A percentile compares a stretch with the other conserved stretches of the same genome.
Conservation (phyloP, 1,140 invertebrate genomes). For the Thalassaphorura encarpata region DNA sequence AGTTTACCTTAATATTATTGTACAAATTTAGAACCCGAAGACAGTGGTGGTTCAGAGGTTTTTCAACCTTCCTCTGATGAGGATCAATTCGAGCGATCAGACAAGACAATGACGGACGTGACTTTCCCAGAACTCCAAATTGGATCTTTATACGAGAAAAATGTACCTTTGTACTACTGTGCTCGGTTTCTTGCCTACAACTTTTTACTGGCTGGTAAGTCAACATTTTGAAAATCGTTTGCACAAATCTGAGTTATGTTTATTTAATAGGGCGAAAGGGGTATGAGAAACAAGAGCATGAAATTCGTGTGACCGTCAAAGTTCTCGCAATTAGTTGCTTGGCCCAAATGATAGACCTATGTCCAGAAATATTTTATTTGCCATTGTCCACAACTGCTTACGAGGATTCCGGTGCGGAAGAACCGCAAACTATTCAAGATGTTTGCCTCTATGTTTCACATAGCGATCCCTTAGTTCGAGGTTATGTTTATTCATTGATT, state of each 20-base stretch:
- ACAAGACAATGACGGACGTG: slow-evolving; percentile 39
- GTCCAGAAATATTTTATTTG: slow-evolving; percentile 56
- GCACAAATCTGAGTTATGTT: neutral
- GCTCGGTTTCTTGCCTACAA: slow-evolving; percentile 58
- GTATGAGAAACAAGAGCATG: slow-evolving; percentile 51
- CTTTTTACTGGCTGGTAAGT: slow-evolving; percentile 59
- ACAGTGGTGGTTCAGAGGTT: slow-evolving; percentile 34
- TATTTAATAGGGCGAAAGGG: slow-evolving; percentile 38
- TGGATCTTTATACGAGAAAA: slow-evolving; percentile 53
- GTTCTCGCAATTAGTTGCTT: slow-evolving; percentile 66
- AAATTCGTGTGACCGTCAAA: slow-evolving; percentile 71
- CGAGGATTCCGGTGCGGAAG: neutral
- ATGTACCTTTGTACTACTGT: slow-evolving; percentile 61
- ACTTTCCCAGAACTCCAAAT: slow-evolving; percentile 41
- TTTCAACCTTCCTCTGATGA: slow-evolving; percentile 20
- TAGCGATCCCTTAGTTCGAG: slow-evolving; percentile 70
- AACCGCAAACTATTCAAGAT: slow-evolving; percentile 21
- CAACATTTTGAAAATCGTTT: neutral
- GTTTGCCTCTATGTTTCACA: slow-evolving; percentile 40
- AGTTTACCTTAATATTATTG: neutral
- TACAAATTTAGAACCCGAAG: slow-evolving; percentile 8
- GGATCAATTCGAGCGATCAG: slow-evolving; percentile 29
- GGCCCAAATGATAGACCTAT: slow-evolving; percentile 53
- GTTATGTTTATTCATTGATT: slow-evolving; percentile 54
- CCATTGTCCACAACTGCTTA: slow-evolving; percentile 39